A percentile compares a stretch with the other conserved stretches of the same genome.
These are phyloP conservation scores for Campodea augens DNA, from an alignment of 1,140 invertebrate species.

Conservation along the genomic window DNA sequence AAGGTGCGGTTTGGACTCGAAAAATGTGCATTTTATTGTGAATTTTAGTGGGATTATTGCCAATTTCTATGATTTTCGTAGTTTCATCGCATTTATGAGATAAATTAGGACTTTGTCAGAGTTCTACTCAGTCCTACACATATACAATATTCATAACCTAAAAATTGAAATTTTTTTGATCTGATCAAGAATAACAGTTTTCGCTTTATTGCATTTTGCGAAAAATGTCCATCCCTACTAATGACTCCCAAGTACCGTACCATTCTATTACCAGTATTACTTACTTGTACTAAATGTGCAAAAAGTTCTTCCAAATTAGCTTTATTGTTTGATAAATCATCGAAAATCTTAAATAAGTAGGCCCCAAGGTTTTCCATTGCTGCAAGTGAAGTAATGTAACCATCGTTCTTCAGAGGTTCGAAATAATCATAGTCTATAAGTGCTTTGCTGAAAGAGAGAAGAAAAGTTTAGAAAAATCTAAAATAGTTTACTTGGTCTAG, in stretches of 20 bases:
- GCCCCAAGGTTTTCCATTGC: slow-evolving; percentile 35
- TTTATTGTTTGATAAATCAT: slow-evolving; percentile 20
- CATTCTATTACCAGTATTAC: slow-evolving; percentile 4
- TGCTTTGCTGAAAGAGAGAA: slow-evolving; percentile 27
- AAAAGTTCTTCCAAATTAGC: slow-evolving; percentile 29
- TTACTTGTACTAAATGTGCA: slow-evolving; percentile 32
- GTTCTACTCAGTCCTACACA: slow-evolving; percentile 1
- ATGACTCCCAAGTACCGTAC: slow-evolving; percentile 6
- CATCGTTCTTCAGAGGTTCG: slow-evolving; percentile 42
- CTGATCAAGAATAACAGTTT: no score
- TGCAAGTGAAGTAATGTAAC: slow-evolving; percentile 32
- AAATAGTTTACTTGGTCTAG: no score
- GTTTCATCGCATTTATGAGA: no score
- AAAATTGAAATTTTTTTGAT: slow-evolving; percentile 1
- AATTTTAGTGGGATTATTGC: no score
- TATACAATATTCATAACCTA: slow-evolving; percentile 4
- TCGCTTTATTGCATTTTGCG: no score
- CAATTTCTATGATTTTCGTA: no score
- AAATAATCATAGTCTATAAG: slow-evolving; percentile 60
- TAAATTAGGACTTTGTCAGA: slow-evolving; percentile 9
- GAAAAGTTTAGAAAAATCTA: slow-evolving; percentile 6
- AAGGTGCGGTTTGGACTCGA: no score
- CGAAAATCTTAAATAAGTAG: slow-evolving; percentile 25
- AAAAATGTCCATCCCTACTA: no score
- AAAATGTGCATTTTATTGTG: no score